These are phyloP conservation scores for Matsumyia berberina DNA, from an alignment of 2,888 invertebrate genomes.

Conservation along the genomic window DNA sequence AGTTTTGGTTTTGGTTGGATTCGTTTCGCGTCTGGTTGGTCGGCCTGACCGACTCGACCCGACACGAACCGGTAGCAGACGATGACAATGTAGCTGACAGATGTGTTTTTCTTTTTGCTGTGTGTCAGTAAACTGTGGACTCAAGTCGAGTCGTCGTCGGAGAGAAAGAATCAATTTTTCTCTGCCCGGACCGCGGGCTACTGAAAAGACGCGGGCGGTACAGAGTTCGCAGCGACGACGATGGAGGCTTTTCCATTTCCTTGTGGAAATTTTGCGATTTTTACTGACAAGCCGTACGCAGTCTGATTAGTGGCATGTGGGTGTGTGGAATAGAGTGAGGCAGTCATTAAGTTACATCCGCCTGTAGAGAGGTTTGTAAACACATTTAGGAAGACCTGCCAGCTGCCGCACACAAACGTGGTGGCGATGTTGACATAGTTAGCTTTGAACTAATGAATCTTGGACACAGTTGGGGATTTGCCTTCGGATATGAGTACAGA, in stretches of 20 bases:
- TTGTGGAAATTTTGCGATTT: conserved; percentile 65
- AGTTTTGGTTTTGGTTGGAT: too few species aligned
- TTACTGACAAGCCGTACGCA: conserved; percentile 62
- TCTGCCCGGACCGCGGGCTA: conserved; percentile 14
- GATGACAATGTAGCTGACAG: conserved; percentile 52
- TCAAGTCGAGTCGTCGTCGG: too few species aligned
- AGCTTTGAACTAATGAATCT: neutral
- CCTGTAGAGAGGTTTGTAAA: conserved; percentile 15
- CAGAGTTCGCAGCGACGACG: neutral
- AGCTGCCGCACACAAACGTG: neutral
- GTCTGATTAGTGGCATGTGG: conserved; percentile 61
- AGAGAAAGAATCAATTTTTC: conserved; percentile 38
- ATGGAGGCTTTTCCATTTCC: conserved; percentile 50
- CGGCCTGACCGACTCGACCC: conserved; percentile 43
- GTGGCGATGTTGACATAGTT: neutral
- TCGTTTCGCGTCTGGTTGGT: neutral
- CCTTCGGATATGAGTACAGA: too few species aligned
- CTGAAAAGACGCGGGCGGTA: conserved; percentile 28
- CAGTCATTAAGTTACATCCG: conserved; percentile 63
- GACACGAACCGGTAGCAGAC: conserved; percentile 44
- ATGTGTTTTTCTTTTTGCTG: conserved; percentile 8
- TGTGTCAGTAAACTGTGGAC: neutral
- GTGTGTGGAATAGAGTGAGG: conserved; percentile 49
- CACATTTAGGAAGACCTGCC: neutral
- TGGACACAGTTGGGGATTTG: too few species aligned